A percentile compares a stretch with the other conserved stretches of the same genome.
Evolutionary conservation across 2,113 vertebrate genomes (phyloP).

Genomic region (Conger conger): DNA sequence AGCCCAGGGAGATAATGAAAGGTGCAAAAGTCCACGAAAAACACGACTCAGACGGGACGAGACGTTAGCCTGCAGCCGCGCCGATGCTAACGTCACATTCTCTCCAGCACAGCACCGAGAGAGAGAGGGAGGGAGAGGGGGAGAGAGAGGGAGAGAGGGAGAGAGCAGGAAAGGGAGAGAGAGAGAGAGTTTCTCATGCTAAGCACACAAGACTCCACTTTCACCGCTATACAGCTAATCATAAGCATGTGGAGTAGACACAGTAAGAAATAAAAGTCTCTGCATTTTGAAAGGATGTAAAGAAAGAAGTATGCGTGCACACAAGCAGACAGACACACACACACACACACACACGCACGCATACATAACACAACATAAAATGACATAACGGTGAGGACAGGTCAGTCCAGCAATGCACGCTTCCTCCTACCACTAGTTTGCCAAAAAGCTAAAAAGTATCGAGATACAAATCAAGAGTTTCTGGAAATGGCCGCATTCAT

Average conservation of each 20-base stretch:
- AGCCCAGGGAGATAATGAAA: background rate
- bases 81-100: constrained; percentile 44
- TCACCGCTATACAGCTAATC: constrained; percentile 47
- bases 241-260: constrained; percentile 56
- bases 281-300: constrained; percentile 15
- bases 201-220: constrained; percentile 34
- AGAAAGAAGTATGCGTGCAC: constrained; percentile 32
- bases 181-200: constrained; percentile 21
- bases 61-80: background rate
- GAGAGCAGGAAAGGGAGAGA: background rate
- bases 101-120: constrained; percentile 8
- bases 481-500: too few species aligned
- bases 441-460: too few species aligned
- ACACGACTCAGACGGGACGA: background rate
- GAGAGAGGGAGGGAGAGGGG: background rate
- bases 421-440: too few species aligned
- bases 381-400: too few species aligned
- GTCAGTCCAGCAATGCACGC: too few species aligned
- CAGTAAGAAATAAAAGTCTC: background rate
- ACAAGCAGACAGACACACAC: background rate
- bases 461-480: too few species aligned
- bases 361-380: constrained; percentile 40
- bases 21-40: background rate
- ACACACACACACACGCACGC: constrained; percentile 19
- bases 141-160: constrained; percentile 15